These are phyloP conservation scores for Andrena marginata DNA, from an alignment of 2,888 invertebrate species.

Conservation along the genomic window DNA sequence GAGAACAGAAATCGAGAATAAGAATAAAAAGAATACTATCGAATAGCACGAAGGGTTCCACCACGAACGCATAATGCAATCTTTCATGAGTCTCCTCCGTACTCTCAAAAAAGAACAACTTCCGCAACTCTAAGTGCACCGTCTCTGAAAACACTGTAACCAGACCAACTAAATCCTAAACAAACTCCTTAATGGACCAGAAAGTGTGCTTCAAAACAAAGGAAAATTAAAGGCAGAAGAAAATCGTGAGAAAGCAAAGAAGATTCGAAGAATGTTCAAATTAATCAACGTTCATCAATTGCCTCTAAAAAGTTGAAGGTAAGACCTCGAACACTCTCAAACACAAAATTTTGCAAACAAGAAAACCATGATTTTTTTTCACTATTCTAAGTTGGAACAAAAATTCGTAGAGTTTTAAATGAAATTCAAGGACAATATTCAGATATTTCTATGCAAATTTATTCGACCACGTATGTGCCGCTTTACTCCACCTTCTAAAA, in stretches of 20 bases:
- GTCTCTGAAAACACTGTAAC: constrained; percentile 20
- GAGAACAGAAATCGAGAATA: constrained; percentile 12
- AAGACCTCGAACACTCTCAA: neutral
- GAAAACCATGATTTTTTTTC: too few relatives aligned
- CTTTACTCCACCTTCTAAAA: too few relatives aligned
- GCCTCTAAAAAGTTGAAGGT: constrained; percentile 21
- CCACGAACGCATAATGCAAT: constrained; percentile 43
- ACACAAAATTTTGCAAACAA: too few relatives aligned
- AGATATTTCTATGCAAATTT: too few relatives aligned
- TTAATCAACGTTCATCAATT: neutral
- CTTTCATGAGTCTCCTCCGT: constrained; percentile 32
- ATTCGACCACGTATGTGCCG: too few relatives aligned
- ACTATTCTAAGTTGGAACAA: too few relatives aligned
- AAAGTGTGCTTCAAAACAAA: neutral
- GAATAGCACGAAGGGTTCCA: constrained; percentile 27
- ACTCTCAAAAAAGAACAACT: constrained; percentile 7
- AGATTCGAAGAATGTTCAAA: neutral
- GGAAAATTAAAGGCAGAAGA: neutral
- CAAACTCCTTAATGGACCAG: neutral
- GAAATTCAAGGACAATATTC: too few relatives aligned
- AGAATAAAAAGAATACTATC: constrained; percentile 36
- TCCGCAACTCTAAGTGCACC: neutral
- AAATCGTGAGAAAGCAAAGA: neutral
- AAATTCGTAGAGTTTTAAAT: too few relatives aligned
- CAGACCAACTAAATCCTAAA: neutral